Percentiles rank a stretch among this genome's conserved stretches.
These are phyloP conservation scores for Ctenoplectra terminalis DNA, from an alignment of 1,140 invertebrate genomes.

Conservation along the genomic window DNA sequence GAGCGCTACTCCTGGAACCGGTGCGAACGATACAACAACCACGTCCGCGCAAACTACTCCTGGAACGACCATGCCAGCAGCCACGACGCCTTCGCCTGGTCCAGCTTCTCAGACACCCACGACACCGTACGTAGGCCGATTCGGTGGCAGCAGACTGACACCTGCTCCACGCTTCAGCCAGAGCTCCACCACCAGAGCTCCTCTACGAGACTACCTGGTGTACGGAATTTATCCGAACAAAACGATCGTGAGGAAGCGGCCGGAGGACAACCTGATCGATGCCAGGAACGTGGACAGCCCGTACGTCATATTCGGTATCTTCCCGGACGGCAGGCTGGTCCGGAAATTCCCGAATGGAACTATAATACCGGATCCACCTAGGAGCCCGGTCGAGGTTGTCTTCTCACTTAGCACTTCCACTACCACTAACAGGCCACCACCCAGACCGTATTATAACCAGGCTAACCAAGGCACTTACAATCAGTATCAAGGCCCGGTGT, in stretches of 20 bases:
- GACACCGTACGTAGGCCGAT: constrained; percentile 75
- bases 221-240: constrained; percentile 89
- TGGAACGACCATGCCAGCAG: constrained; percentile 47
- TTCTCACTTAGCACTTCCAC: constrained; percentile 80
- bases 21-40: constrained; percentile 60
- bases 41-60: constrained; percentile 19
- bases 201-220: constrained; percentile 87
- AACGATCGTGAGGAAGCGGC: constrained; percentile 88
- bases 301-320: constrained; percentile 88
- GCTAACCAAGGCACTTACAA: constrained; percentile 75
- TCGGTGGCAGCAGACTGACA: constrained; percentile 75
- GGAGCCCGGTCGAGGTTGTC: constrained; percentile 81
- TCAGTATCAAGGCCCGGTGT: constrained; percentile 70
- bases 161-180: constrained; percentile 77
- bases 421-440: constrained; percentile 79
- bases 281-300: constrained; percentile 87
- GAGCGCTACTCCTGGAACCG: neutral
- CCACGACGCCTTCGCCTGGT: neutral
- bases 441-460: constrained; percentile 73
- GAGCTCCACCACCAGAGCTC: constrained; percentile 79
- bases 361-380: constrained; percentile 86
- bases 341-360: constrained; percentile 89
- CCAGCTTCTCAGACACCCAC: constrained; percentile 44
- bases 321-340: constrained; percentile 88
- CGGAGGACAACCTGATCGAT: constrained; percentile 86